These are phyloP conservation scores for Batillaria attramentaria DNA, from an alignment of 1,140 invertebrate genomes.

Conservation along the genomic window DNA sequence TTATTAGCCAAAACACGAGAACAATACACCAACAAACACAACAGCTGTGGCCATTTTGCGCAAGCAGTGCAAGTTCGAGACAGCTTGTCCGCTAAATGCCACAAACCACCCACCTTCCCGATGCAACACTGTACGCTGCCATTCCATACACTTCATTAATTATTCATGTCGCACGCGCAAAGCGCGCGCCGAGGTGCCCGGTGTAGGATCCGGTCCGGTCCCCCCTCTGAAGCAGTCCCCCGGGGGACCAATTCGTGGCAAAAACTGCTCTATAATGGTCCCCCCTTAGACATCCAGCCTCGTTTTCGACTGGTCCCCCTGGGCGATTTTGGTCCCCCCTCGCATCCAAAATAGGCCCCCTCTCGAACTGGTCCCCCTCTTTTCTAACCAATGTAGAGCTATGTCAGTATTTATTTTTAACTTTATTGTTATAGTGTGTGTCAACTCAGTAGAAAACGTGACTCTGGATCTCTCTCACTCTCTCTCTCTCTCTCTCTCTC, in stretches of 20 bases:
- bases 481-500: too few species aligned
- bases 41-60: neutral
- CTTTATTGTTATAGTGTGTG: too few species aligned
- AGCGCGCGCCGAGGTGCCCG: neutral
- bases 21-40: neutral
- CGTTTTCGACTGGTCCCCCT: too few species aligned
- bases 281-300: too few species aligned
- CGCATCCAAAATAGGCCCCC: too few species aligned
- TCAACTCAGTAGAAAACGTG: too few species aligned
- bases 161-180: constrained; percentile 12
- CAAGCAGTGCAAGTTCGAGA: neutral
- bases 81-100: neutral
- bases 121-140: neutral
- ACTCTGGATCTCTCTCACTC: too few species aligned
- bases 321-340: too few species aligned
- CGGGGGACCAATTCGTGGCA: neutral
- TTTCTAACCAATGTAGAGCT: too few species aligned
- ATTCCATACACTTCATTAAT: constrained; percentile 6
- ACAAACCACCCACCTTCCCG: neutral
- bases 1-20: neutral
- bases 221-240: neutral
- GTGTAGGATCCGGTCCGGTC: neutral
- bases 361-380: too few species aligned
- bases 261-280: too few species aligned
- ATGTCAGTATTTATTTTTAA: too few species aligned